Evolutionary conservation across 2,888 invertebrate species (phyloP), one percentile per base, ranked within the genome.

Genomic region (Hemaris fuciformis): DNA sequence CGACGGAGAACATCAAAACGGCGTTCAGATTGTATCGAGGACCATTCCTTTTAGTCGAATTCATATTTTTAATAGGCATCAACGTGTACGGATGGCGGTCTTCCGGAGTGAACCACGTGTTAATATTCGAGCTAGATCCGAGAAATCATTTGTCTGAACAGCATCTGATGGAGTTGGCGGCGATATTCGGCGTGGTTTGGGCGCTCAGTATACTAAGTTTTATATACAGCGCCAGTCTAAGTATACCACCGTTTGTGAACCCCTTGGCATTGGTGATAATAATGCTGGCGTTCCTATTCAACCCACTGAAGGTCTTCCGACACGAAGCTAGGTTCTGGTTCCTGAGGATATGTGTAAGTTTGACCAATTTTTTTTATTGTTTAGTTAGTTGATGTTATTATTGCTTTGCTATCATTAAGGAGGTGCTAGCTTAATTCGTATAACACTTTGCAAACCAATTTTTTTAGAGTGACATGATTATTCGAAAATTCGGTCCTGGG

Each of bases 21-120:
- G 98, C 98, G 4, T 96, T 99, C 77, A 95, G 98, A 64, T 93
- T 99, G 38, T 99, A 99, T 87, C 94, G 99, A 59, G 99, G 98
- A 0, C 98, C 99, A 2, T 95, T 99, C 72, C 95, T 99, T 6
- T 93, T 99, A 64, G 96, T 99, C 31, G 95, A 98, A 77, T 98
- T 98, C 81, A 94, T 99, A 77, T 99, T 99, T 83, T 93, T 99
- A 38, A 97, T 99, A 88, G 99, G 99, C 25, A 96, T 99, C 58
- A 99, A 99, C 81, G 98, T 99, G 0, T 99, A 99, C 83, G 99
- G 99, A 5, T 99, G 99, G 99, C 93, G 99, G 3, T 97, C 98
- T 0, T 98, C 98, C 0, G 99, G 99, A 2, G 99, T 99, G 13
- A 99, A 99, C 91, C 99, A 99, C 83, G 99, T 99, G 0, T 93